Evolutionary conservation across 2,113 vertebrate species (phyloP).

Genomic region (Lagopus leucura): DNA sequence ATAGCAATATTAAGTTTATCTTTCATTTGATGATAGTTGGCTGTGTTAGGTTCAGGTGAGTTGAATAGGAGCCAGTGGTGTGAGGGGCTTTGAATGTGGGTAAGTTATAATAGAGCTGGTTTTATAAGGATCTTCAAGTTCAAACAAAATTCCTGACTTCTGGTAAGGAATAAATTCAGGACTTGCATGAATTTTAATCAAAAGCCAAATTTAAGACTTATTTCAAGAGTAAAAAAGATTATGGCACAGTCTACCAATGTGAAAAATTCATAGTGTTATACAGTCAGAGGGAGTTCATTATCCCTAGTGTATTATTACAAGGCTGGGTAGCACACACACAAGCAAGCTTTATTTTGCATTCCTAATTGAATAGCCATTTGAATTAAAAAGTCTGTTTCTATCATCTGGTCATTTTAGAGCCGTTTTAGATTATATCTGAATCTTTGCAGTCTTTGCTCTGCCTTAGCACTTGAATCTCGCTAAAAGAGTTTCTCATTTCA

Average conservation of each 20-base stretch:
- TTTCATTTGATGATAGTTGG: background rate
- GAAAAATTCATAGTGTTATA: background rate
- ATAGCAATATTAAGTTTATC: rapidly evolving
- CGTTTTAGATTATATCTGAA: background rate
- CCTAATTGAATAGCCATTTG: background rate
- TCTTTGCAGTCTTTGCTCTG: background rate
- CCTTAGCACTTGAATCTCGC: background rate
- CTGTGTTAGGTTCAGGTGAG: background rate
- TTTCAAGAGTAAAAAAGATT: background rate
- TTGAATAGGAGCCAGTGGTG: background rate
- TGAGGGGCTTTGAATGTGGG: background rate
- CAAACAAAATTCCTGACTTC: background rate
- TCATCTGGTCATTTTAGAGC: background rate
- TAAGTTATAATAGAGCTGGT: background rate
- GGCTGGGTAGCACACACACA: rapidly evolving
- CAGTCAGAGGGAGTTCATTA: background rate
- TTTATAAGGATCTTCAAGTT: background rate
- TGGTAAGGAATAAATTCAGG: background rate
- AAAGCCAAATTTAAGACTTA: background rate
- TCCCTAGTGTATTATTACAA: background rate
- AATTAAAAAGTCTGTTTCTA: background rate
- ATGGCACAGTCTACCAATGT: rapidly evolving
- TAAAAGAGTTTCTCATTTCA: background rate
- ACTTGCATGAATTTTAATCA: background rate
- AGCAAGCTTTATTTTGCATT: background rate